Percentiles rank a stretch among this genome's conserved stretches.
These are phyloP conservation scores for Dryobates pubescens DNA, from an alignment of 2,797 vertebrate species.

Conservation along the genomic window DNA sequence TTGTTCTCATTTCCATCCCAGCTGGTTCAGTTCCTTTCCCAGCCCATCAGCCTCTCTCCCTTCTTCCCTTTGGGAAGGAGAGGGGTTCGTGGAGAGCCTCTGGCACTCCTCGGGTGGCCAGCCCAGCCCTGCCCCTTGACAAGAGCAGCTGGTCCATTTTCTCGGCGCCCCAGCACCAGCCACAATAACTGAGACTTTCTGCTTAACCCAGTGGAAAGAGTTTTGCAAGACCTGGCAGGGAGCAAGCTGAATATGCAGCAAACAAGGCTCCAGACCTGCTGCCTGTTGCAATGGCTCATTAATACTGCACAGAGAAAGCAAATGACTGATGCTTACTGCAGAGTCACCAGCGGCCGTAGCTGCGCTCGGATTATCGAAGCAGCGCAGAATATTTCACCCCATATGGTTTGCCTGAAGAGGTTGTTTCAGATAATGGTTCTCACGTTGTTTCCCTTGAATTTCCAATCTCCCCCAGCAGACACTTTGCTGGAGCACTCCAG, in stretches of 20 bases:
- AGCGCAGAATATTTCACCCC: conserved; percentile 41
- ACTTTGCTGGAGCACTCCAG: conserved; percentile 1
- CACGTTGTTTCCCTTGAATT: conserved; percentile 47
- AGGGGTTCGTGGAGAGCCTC: too few species aligned
- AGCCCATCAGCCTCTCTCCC: too few species aligned
- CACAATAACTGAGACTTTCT: background rate
- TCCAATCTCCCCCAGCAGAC: conserved; percentile 49
- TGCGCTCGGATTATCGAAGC: conserved; percentile 7
- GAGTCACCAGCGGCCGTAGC: conserved; percentile 22
- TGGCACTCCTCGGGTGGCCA: too few species aligned
- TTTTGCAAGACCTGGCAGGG: conserved; percentile 21
- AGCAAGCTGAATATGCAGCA: conserved; percentile 52
- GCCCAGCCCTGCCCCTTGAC: too few species aligned
- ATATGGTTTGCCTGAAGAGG: conserved; percentile 53
- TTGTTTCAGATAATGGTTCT: conserved; percentile 35
- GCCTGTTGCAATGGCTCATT: conserved; percentile 62
- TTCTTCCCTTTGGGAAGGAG: too few species aligned
- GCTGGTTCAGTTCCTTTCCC: too few species aligned
- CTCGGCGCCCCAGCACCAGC: background rate
- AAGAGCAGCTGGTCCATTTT: too few species aligned
- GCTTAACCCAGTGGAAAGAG: conserved; percentile 27
- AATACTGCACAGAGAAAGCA: conserved; percentile 50
- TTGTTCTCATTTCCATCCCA: too few species aligned
- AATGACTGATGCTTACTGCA: conserved; percentile 25
- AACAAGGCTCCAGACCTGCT: conserved; percentile 20